Base-by-base conservation (phyloP, 1,140 invertebrate species). In the Planococcus citri region DNA sequence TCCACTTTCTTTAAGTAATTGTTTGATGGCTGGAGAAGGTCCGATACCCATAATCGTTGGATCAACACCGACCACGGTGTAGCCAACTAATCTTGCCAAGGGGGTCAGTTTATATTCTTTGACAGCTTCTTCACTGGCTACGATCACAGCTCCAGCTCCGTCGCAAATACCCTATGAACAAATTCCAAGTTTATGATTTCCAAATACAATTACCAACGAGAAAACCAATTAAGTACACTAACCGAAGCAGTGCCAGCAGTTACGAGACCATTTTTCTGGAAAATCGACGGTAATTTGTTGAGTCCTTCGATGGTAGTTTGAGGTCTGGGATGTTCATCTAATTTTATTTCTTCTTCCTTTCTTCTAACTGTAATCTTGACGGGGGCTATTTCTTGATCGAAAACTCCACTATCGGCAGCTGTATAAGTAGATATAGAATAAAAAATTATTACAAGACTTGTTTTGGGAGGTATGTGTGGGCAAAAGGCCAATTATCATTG, bases 241-340 rank as follows among this genome's bases (percentile, higher is more conserved):
- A 95, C 92, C 2, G 95, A 97, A 70, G 97, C 94, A 75, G 90
- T 89, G 64, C 94, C 97, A 71, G 97, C 96, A 61, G 94, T 98
- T 2, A 98, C 95, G 8, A 92, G 84, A 8, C 97, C 97, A 73
- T 93, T 87, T 79, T 98, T 96, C 79, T 98, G 95, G 80, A 99
- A 99, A 12, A 98, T 85, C 1, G 95, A 83, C 0, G 89, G 85
- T 24, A 99, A 80, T 81, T 91, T 91, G 73, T 85, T 83, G 1
- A 99, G 80, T 24, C 81, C 83, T 78, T 97, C 95, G 9, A 91
- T 71, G 6, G 90, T 95, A 17, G 94, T 90, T 77, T 92, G 83
- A 51, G 91, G 90, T 71, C 91, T 86, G 6, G 97, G 95, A 82
- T 99, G 96, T 79, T 99, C 97, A 80, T 99, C 97, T 0, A 88